These are phyloP conservation scores for Indicator maculatus DNA, from an alignment of 2,113 vertebrate species.

Conservation along the genomic window DNA sequence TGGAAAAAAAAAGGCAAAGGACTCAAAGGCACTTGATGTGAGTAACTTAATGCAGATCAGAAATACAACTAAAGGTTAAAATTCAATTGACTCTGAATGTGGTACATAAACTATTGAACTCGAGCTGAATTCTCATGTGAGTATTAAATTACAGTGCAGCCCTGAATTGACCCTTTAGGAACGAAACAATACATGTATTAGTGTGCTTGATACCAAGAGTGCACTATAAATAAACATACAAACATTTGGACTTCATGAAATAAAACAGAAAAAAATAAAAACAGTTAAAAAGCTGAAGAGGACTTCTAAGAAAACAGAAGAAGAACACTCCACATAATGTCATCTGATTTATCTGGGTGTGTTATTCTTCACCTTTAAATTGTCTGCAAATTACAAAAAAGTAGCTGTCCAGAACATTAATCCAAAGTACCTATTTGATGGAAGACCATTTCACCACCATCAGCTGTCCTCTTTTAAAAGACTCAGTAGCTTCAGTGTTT, in stretches of 20 bases:
- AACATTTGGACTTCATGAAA: conserved; percentile 23
- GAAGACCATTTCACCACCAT: neutral
- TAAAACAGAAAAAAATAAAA: conserved; percentile 5
- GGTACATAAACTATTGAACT: conserved; percentile 25
- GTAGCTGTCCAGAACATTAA: neutral
- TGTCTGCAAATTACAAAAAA: neutral
- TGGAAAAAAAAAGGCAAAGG: neutral
- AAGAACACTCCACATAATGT: neutral
- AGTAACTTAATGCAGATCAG: conserved; percentile 29
- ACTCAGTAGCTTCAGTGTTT: neutral
- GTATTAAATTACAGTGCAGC: conserved; percentile 73
- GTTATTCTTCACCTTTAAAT: neutral
- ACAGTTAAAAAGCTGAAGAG: neutral
- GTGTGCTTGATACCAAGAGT: conserved; percentile 58
- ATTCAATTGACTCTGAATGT: conserved; percentile 10
- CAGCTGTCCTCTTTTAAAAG: neutral
- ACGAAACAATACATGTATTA: conserved; percentile 69
- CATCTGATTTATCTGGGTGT: neutral
- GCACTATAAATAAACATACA: conserved; percentile 35
- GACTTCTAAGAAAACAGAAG: neutral
- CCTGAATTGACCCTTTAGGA: conserved; percentile 64
- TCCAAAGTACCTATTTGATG: neutral
- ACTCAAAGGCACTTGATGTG: conserved; percentile 29
- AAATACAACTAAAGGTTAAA: conserved; percentile 36
- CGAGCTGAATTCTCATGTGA: conserved; percentile 51